Percentiles rank a stretch among this genome's conserved stretches.
Conservation (phyloP, 1,140 invertebrate species). For the Diabrotica undecimpunctata region DNA sequence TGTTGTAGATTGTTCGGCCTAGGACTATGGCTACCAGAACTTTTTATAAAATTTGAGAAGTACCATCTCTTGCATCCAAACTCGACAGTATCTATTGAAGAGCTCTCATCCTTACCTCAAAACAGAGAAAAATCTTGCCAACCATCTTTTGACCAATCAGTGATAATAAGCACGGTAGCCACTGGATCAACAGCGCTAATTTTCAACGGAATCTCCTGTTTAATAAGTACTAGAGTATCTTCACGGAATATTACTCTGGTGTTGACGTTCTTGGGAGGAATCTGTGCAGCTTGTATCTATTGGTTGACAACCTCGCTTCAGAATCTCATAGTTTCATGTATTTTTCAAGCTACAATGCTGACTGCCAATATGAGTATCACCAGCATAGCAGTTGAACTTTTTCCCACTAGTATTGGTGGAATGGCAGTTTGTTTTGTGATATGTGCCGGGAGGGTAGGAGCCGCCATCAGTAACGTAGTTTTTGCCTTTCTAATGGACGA, state of each 20-base stretch:
- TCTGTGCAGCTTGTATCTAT: conserved; percentile 50
- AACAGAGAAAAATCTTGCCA: conserved; percentile 30
- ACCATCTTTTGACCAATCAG: conserved; percentile 43
- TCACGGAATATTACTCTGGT: conserved; percentile 45
- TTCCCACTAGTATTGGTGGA: conserved; percentile 53
- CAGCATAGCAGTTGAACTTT: conserved; percentile 55
- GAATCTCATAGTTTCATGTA: conserved; percentile 52
- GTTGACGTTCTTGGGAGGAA: conserved; percentile 51
- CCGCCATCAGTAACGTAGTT: conserved; percentile 53
- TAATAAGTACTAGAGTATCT: conserved; percentile 40
- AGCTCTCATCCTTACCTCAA: conserved; percentile 43
- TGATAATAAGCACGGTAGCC: conserved; percentile 51
- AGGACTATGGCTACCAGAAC: conserved; percentile 67
- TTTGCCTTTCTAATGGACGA: conserved; percentile 55
- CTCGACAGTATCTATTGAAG: conserved; percentile 49
- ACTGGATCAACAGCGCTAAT: conserved; percentile 51
- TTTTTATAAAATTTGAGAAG: conserved; percentile 57
- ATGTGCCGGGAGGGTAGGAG: conserved; percentile 53
- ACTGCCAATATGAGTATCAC: conserved; percentile 57
- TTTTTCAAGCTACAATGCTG: conserved; percentile 55
- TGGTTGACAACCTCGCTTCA: conserved; percentile 50
- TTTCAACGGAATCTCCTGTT: conserved; percentile 48
- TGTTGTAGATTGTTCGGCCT: conserved; percentile 61
- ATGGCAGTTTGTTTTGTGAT: conserved; percentile 53
- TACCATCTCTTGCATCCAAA: conserved; percentile 51